Evolutionary conservation across 2,888 invertebrate genomes (phyloP).

Genomic region (Philaethria dido): DNA sequence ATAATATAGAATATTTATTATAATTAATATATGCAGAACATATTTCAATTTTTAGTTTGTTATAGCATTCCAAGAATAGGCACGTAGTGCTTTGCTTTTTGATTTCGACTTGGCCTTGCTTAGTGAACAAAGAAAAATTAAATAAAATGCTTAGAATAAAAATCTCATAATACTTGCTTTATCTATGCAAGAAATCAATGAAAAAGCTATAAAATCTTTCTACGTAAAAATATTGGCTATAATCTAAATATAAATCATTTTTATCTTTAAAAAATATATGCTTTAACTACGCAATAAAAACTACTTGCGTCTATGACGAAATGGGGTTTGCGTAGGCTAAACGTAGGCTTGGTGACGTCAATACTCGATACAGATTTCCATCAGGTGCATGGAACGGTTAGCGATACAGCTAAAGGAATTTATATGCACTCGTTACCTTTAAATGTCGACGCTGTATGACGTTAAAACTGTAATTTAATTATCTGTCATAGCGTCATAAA

Average conservation of each 20-base stretch:
- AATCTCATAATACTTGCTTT: neutral
- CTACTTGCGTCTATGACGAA: slow-evolving; percentile 24
- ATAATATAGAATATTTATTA: slow-evolving; percentile 3
- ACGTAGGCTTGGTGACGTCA: slow-evolving; percentile 42
- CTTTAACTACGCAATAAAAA: slow-evolving; percentile 19
- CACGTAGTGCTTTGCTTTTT: slow-evolving; percentile 17
- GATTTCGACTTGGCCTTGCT: slow-evolving; percentile 38
- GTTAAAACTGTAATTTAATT: slow-evolving; percentile 18
- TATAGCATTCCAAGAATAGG: slow-evolving; percentile 12
- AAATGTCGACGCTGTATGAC: slow-evolving; percentile 3
- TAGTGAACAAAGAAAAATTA: slow-evolving; percentile 4
- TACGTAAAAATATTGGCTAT: slow-evolving; percentile 4
- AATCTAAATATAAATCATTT: slow-evolving; percentile 12
- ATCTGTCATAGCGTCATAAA: neutral
- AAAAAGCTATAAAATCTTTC: slow-evolving; percentile 6
- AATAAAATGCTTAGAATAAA: neutral
- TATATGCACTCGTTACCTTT: slow-evolving; percentile 8
- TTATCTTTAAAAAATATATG: slow-evolving; percentile 12
- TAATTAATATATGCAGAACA: neutral
- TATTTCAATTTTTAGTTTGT: neutral
- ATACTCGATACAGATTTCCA: slow-evolving; percentile 18
- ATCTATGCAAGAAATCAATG: slow-evolving; percentile 8
- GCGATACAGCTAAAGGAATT: slow-evolving; percentile 5
- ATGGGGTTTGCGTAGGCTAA: slow-evolving; percentile 35
- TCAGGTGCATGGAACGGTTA: neutral